These are phyloP conservation scores for Toxonevra muliebris DNA, from an alignment of 2,888 invertebrate species.

Conservation along the genomic window DNA sequence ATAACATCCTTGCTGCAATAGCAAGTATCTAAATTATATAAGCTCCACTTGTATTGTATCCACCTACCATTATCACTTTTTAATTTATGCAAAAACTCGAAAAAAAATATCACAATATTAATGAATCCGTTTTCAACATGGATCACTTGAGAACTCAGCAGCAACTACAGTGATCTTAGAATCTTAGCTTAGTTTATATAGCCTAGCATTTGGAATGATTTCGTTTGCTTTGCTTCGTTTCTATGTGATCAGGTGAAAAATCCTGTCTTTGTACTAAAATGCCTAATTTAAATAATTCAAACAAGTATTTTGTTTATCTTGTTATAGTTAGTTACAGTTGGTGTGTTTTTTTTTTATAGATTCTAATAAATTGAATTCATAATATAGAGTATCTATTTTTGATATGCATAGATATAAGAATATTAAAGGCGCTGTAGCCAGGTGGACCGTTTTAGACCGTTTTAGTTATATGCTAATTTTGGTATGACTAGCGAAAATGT, in stretches of 20 bases:
- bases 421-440: background rate
- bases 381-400: background rate
- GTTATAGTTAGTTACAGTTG: constrained; percentile 39
- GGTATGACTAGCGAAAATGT: too few species aligned
- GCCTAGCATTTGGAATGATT: constrained; percentile 19
- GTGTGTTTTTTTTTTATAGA: constrained; percentile 31
- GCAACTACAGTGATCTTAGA: constrained; percentile 43
- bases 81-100: background rate
- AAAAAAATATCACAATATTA: background rate
- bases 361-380: background rate
- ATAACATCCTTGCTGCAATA: background rate
- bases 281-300: constrained; percentile 56
- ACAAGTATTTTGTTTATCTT: constrained; percentile 62
- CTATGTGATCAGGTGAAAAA: constrained; percentile 45
- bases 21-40: background rate
- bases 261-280: constrained; percentile 46
- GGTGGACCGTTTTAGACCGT: background rate
- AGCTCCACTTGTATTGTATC: background rate
- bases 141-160: constrained; percentile 34
- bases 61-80: constrained; percentile 58
- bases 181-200: constrained; percentile 48
- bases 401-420: too few species aligned
- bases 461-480: too few species aligned
- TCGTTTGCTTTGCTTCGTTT: background rate
- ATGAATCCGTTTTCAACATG: background rate